Conservation (phyloP, 2,797 vertebrate genomes). For the Leptatherina wallacei region DNA sequence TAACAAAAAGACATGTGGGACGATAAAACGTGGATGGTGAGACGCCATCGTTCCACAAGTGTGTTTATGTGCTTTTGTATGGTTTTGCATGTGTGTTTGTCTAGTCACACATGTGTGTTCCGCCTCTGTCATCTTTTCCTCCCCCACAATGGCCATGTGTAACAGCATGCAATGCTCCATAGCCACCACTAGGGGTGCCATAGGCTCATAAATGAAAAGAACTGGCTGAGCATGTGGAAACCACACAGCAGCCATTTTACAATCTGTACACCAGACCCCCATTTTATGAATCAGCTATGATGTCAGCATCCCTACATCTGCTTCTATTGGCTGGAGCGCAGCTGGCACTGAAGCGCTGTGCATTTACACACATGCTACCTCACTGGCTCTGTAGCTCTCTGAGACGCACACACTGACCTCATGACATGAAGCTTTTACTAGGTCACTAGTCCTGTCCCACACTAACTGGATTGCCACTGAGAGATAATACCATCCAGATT, state of each 20-base stretch:
- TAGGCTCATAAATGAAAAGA: constrained; percentile 73
- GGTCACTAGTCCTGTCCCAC: constrained; percentile 41
- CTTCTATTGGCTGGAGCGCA: constrained; percentile 71
- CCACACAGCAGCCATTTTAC: constrained; percentile 85
- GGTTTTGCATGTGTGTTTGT: constrained; percentile 26
- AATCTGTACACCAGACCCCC: constrained; percentile 80
- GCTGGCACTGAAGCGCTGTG: constrained; percentile 34
- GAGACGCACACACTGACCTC: constrained; percentile 57
- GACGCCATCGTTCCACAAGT: constrained; percentile 35
- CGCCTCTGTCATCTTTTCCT: constrained; percentile 63
- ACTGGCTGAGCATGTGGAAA: constrained; percentile 49
- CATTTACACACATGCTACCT: constrained; percentile 28
- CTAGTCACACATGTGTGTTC: constrained; percentile 40
- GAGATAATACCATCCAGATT: constrained; percentile 38
- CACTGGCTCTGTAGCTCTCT: constrained; percentile 30
- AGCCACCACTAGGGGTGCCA: constrained; percentile 72
- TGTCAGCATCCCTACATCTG: constrained; percentile 57
- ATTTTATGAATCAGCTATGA: constrained; percentile 90
- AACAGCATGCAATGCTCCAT: constrained; percentile 36
- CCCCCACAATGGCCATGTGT: constrained; percentile 72
- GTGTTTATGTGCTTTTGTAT: constrained; percentile 25
- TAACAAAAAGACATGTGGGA: constrained; percentile 51
- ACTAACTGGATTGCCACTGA: constrained; percentile 52
- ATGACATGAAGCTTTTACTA: constrained; percentile 57
- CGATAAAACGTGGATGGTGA: constrained; percentile 53